Evolutionary conservation across 2,888 invertebrate species (phyloP), one percentile per base, ranked within the genome.

Genomic region (Drosophila putrida): DNA sequence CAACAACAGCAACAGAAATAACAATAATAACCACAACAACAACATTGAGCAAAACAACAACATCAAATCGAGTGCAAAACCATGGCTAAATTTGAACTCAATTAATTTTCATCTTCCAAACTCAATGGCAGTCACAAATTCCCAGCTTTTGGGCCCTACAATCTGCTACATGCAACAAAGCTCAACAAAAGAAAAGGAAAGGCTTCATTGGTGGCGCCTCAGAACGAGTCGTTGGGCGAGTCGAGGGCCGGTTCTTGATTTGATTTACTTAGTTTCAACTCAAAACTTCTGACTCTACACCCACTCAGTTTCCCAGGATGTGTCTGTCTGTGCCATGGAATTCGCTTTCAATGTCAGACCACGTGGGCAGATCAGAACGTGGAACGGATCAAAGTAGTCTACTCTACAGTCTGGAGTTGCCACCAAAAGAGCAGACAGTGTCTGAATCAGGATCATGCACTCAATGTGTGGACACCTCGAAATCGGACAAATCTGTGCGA

Each of bases 291-390:
- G 64, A 44, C 53, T n/a, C n/a, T 54, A 54, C 80, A 73, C 84
- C 84, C 80, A 84, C 84, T 46, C 72, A 78, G 38, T 84, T 84
- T 84, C 88, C 88, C 84, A 84, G 84, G 84, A 84, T 74, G 77
- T 20, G 20, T 20, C 20, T 20, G n/a, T n/a, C n/a, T n/a, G n/a
- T n/a, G 49, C 69, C 55, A 13, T 57, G 86, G 84, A 83, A 86
- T 83, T 86, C 77, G 79, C 65, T 55, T 66, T 63, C 60, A 66
- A 75, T 66, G 71, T 74, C 62, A 61, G 68, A 20, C 67, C 81
- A 78, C 81, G 82, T 84, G 82, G 81, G 84, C 59, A 71, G 84
- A n/a, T n/a, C n/a, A n/a, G n/a, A n/a, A n/a, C n/a, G n/a, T 35
- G 47, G 63, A 31, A 43, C 43, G 50, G 65, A 35, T 44, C 28